Base-by-base conservation (phyloP, 2,888 invertebrate genomes). In the Azorinus chamasolen region DNA sequence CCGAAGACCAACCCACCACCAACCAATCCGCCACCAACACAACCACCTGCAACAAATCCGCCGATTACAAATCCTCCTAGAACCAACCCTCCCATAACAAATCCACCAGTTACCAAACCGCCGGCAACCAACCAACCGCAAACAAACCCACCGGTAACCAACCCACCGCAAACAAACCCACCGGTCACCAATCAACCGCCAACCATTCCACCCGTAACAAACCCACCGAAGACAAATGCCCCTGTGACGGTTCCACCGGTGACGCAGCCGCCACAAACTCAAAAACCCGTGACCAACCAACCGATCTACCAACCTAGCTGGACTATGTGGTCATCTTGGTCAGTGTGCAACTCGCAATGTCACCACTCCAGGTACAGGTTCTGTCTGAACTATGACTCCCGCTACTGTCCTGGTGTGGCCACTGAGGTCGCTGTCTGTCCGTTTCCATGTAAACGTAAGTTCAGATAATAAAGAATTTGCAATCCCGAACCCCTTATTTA, bases 321-420 rank as follows among this genome's bases (percentile, higher is more conserved):
- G 85, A 72, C 85, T 5, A 4, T 64, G 3, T 85, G 85, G 86
- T 79, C 86, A 1, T 45, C 32, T 27, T 85, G 83, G 83, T 79
- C 84, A 10, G 68, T 70, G 10, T 87, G 87, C 75, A 77, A 83
- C 45, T 55, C 84, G 20, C 62, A 74, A 25, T 87, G 87, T 46
- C 51, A 57, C 45, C 78, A 75, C 25, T 78, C 66, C 20, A 64
- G 85, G 18, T 81, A 83, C 54, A 64, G 87, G 27, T 76, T 84
- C 50, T 87, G 87, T 61, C 14, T 79, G 24, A 83, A 83, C 16
- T 68, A 74, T 43, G 75, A 85, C 45, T 25, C 12, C 20, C 58
- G 41, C 12, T 70, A 70, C 46, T 86, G 86, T 57, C 81, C 65
- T 1, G 86, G 86, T 10, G 25, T 32, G 0, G 73, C 65, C 20